phyloP scores from a whole-genome alignment of 2,113 vertebrate genomes.

The Leptocoma aspasia region DNA sequence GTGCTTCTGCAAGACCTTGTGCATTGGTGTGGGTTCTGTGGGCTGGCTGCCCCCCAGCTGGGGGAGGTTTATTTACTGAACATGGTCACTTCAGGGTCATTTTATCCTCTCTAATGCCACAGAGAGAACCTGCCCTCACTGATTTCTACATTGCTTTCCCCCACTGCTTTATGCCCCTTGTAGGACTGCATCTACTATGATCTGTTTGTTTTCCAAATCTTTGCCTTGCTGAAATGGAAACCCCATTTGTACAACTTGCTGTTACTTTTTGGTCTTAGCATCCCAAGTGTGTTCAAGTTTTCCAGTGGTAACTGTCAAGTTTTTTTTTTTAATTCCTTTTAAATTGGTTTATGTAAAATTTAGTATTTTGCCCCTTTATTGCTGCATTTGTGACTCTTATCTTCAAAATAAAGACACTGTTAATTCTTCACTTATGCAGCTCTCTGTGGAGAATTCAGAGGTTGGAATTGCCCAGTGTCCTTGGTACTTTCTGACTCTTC shows the following conservation, averaged over 20 bases:
- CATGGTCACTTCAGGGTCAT: background rate
- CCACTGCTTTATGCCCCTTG: accelerated
- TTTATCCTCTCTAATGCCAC: background rate
- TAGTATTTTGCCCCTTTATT: background rate
- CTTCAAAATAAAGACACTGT: background rate
- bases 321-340: background rate
- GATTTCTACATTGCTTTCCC: background rate
- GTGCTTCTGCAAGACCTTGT: background rate
- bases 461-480: background rate
- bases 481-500: background rate
- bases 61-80: background rate
- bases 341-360: background rate
- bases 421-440: background rate
- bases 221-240: background rate
- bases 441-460: background rate
- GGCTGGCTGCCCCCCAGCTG: background rate
- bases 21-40: background rate
- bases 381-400: background rate
- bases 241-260: background rate
- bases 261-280: background rate
- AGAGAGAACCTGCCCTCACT: background rate
- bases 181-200: background rate
- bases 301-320: background rate
- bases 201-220: background rate
- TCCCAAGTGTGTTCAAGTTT: background rate